These are phyloP conservation scores for Mythimna impura DNA, from an alignment of 2,888 invertebrate species.

Conservation along the genomic window DNA sequence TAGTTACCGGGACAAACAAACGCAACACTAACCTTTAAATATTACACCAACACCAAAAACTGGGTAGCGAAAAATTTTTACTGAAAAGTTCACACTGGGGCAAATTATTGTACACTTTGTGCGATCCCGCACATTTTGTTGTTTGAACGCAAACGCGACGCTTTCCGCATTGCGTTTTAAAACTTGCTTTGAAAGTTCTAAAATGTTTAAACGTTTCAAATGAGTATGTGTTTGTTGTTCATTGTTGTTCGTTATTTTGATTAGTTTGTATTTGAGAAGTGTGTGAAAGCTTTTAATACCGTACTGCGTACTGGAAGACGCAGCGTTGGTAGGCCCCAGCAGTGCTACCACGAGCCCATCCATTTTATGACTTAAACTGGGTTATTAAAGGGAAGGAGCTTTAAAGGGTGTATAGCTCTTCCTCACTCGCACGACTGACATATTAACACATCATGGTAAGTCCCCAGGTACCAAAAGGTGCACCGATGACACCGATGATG, in stretches of 20 bases:
- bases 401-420: too few relatives aligned
- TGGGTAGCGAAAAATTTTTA: constrained; percentile 23
- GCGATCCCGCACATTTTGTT: constrained; percentile 19
- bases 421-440: too few relatives aligned
- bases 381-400: too few relatives aligned
- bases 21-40: constrained; percentile 8
- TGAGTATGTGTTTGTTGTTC: constrained; percentile 23
- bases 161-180: constrained; percentile 39
- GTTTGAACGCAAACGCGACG: constrained; percentile 36
- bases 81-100: constrained; percentile 20
- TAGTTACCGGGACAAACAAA: constrained; percentile 21
- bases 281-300: too few relatives aligned
- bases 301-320: too few relatives aligned
- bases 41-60: constrained; percentile 12
- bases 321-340: too few relatives aligned
- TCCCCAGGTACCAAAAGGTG: too few relatives aligned
- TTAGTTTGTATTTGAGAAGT: too few relatives aligned
- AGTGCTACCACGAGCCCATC: too few relatives aligned
- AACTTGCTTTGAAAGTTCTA: constrained; percentile 21
- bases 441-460: too few relatives aligned
- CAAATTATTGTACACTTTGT: constrained; percentile 23
- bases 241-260: constrained; percentile 11
- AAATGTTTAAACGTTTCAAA: constrained; percentile 13
- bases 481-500: too few relatives aligned
- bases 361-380: too few relatives aligned